Percentiles rank a stretch among this genome's conserved stretches.
Conservation (phyloP, 2,113 vertebrate species). For the Benitochromis conjunctus region DNA sequence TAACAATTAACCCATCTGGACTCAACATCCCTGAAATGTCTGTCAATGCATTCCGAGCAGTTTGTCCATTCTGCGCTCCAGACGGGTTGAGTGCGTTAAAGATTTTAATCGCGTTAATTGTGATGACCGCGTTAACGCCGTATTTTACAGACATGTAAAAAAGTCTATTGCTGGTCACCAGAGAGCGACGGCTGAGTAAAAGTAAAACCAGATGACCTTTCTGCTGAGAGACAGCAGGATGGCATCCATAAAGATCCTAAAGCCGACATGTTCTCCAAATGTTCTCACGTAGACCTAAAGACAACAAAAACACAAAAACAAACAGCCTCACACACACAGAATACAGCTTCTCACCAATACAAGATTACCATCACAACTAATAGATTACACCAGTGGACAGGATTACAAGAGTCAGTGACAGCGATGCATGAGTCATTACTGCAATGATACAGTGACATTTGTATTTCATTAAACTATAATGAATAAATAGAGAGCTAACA, state of each 20-base stretch:
- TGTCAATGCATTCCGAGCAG: too few relatives aligned
- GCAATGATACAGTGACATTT: neutral
- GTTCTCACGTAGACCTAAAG: constrained; percentile 90
- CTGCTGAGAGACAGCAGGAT: constrained; percentile 90
- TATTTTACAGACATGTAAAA: neutral
- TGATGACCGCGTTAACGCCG: too few relatives aligned
- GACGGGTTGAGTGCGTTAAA: too few relatives aligned
- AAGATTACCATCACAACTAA: neutral
- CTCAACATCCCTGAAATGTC: too few relatives aligned
- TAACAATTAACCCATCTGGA: too few relatives aligned
- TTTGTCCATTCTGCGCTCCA: too few relatives aligned
- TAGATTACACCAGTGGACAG: neutral
- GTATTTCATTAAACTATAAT: neutral
- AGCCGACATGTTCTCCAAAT: constrained; percentile 93
- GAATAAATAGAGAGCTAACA: neutral
- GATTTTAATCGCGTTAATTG: too few relatives aligned
- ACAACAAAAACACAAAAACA: neutral
- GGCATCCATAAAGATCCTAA: constrained; percentile 97
- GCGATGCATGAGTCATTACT: neutral
- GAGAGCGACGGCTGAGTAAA: neutral
- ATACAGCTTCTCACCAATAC: neutral
- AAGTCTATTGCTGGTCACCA: neutral
- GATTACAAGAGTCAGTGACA: neutral
- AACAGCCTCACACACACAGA: too few relatives aligned
- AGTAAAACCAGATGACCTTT: constrained; percentile 77